Evolutionary conservation across 1,140 invertebrate species (phyloP).

Genomic region (Drosophila takahashii): DNA sequence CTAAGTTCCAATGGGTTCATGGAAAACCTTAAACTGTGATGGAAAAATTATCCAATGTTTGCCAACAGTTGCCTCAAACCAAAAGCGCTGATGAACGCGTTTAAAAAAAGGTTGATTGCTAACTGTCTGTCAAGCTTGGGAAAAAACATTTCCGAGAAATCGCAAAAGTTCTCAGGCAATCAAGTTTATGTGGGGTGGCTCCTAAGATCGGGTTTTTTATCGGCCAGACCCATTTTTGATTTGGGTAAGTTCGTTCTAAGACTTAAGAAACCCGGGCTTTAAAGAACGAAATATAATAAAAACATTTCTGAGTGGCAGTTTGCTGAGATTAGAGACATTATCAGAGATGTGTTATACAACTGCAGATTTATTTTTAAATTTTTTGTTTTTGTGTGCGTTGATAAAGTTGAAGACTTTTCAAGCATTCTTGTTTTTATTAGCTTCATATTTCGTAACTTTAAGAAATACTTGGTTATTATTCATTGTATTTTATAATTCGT

Average conservation of each 20-base stretch:
- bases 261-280: not conserved
- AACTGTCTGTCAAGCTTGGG: slow-evolving; percentile 14
- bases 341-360: not conserved
- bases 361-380: not conserved
- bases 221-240: slow-evolving; percentile 21
- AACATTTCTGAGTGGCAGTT: no score
- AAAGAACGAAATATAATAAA: not conserved
- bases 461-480: not conserved
- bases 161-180: slow-evolving; percentile 8
- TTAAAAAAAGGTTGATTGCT: slow-evolving; percentile 3
- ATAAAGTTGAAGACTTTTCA: not conserved
- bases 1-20: slow-evolving; percentile 24
- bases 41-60: slow-evolving; percentile 38
- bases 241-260: slow-evolving; percentile 14
- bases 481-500: not conserved
- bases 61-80: slow-evolving; percentile 17
- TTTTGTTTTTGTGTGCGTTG: not conserved
- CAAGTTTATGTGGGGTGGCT: slow-evolving; percentile 14
- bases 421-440: not conserved
- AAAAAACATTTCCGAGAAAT: slow-evolving; percentile 50
- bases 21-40: slow-evolving; percentile 36
- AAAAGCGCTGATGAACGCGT: not conserved
- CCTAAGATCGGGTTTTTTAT: slow-evolving; percentile 31
- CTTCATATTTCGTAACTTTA: no score
- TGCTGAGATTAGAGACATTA: not conserved